Percentiles rank a stretch among this genome's conserved stretches.
These are phyloP conservation scores for Crocallis elinguaria DNA, from an alignment of 2,888 invertebrate genomes.

Conservation along the genomic window DNA sequence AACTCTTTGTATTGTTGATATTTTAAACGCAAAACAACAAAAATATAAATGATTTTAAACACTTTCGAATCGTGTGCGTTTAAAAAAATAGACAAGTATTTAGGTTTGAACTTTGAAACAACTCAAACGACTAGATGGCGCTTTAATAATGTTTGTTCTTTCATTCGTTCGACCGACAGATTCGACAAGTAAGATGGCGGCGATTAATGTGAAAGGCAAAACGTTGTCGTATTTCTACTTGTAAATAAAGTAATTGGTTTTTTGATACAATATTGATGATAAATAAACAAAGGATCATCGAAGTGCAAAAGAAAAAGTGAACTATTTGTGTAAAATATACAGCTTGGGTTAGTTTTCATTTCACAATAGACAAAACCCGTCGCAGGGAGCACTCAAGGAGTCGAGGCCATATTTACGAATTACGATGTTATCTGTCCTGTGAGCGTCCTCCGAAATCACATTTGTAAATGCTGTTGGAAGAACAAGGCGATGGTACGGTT, in stretches of 20 bases:
- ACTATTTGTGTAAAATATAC: conserved; percentile 56
- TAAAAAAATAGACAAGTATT: too few species aligned
- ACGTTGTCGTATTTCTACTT: conserved; percentile 82
- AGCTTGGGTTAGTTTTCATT: conserved; percentile 70
- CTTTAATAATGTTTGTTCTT: conserved; percentile 10
- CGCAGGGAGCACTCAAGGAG: conserved; percentile 79
- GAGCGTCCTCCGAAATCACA: conserved; percentile 81
- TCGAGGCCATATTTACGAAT: conserved; percentile 89
- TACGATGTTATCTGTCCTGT: conserved; percentile 86
- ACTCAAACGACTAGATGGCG: conserved; percentile 18
- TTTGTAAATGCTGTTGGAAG: conserved; percentile 69
- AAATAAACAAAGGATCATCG: conserved; percentile 51
- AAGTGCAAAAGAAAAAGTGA: conserved; percentile 67
- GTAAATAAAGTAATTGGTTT: conserved; percentile 79
- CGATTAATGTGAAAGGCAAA: conserved; percentile 87
- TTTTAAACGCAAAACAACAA: too few species aligned
- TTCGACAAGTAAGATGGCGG: conserved; percentile 87
- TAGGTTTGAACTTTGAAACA: neutral
- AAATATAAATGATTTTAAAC: too few species aligned
- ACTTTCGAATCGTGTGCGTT: too few species aligned
- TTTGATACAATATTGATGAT: conserved; percentile 58
- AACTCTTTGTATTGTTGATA: too few species aligned
- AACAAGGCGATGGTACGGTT: conserved; percentile 79
- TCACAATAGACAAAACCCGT: conserved; percentile 84
- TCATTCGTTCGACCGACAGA: conserved; percentile 73